Percentiles rank a stretch among this genome's conserved stretches.
Conservation (phyloP, 23 tunicate species). For the Styela plicata region DNA sequence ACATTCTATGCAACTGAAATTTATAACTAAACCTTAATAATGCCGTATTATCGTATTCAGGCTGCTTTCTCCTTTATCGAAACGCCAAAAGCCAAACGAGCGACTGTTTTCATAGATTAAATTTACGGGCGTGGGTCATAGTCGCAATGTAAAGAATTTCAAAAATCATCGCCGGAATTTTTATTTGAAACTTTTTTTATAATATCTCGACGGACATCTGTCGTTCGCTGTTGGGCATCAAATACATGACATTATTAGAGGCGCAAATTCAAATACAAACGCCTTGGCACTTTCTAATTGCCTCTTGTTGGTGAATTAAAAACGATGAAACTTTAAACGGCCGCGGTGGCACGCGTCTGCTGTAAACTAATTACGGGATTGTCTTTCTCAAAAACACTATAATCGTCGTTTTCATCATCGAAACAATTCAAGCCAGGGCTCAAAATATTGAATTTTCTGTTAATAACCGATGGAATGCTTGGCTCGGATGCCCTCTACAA, state of each 20-base stretch:
- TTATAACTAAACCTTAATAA: too few species aligned
- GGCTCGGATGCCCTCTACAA: too few species aligned
- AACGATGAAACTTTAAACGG: too few species aligned
- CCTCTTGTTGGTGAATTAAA: not conserved
- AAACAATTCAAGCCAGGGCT: too few species aligned
- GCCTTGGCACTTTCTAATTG: not conserved
- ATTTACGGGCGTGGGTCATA: not conserved
- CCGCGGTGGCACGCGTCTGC: too few species aligned
- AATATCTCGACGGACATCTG: not conserved
- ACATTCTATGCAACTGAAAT: too few species aligned
- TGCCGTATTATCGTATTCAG: too few species aligned
- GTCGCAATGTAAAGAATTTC: not conserved
- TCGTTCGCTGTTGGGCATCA: not conserved
- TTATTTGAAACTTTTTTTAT: not conserved
- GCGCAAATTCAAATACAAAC: not conserved
- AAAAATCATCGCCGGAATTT: not conserved
- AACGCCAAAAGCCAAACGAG: not conserved
- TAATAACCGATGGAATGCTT: too few species aligned
- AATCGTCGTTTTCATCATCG: too few species aligned
- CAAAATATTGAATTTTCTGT: too few species aligned
- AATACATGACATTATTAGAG: not conserved
- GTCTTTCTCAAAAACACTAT: too few species aligned
- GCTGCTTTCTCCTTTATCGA: not conserved
- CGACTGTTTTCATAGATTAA: not conserved
- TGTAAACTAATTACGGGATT: too few species aligned